phyloP scores from a whole-genome alignment of 2,888 invertebrate species.

The Ceriagrion tenellum region DNA sequence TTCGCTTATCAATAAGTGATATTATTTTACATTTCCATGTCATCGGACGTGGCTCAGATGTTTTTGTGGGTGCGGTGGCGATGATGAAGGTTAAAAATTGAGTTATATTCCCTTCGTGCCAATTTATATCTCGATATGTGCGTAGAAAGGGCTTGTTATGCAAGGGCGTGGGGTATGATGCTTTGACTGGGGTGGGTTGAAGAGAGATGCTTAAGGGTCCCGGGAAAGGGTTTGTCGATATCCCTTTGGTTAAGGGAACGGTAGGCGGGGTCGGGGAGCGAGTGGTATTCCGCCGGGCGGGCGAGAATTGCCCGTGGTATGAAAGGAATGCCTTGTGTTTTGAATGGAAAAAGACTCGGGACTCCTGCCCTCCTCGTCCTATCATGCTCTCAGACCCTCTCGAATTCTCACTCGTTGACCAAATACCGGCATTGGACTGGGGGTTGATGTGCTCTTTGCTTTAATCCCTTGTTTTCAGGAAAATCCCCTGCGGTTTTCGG shows the following conservation, averaged over 20 bases:
- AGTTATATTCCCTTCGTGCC: neutral
- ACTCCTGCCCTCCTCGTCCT: neutral
- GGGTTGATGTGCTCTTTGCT: neutral
- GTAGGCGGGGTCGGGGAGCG: neutral
- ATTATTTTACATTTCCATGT: too few relatives aligned
- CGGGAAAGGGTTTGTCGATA: neutral
- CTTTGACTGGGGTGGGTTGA: neutral
- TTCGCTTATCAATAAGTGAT: too few relatives aligned
- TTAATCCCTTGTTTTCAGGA: neutral
- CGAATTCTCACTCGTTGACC: neutral
- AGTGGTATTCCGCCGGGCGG: neutral
- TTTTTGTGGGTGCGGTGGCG: too few relatives aligned
- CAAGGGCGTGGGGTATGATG: neutral
- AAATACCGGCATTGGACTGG: neutral
- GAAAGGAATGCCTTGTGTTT: conserved; percentile 44
- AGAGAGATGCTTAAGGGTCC: neutral
- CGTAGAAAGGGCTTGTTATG: neutral
- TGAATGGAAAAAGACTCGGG: conserved; percentile 35
- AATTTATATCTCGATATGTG: neutral
- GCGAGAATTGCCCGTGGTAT: conserved; percentile 12
- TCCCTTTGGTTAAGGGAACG: neutral
- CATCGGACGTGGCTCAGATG: too few relatives aligned
- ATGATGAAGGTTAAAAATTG: neutral
- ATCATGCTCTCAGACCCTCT: neutral
- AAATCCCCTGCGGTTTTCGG: neutral